Conservation (phyloP, 2,888 invertebrate species). For the Anodontia alba region DNA sequence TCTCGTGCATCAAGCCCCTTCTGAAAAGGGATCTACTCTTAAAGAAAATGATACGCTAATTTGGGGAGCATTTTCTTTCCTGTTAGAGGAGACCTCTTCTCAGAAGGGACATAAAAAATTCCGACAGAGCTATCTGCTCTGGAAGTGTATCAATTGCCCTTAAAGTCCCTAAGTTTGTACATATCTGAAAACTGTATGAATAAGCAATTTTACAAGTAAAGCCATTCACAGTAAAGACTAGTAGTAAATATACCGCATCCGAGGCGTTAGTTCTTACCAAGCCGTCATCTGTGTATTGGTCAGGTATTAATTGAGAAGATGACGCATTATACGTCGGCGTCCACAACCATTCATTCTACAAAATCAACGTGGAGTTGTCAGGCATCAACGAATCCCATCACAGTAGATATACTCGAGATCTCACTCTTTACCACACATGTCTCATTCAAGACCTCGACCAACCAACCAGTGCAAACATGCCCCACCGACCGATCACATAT, state of each 20-base stretch:
- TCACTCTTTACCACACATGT: neutral
- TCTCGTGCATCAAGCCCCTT: no score
- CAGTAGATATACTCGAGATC: neutral
- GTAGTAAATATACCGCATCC: slow-evolving; percentile 57
- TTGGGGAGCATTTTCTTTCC: no score
- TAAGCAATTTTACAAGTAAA: neutral
- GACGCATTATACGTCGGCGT: slow-evolving; percentile 78
- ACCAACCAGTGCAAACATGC: neutral
- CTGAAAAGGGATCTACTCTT: no score
- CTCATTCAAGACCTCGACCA: neutral
- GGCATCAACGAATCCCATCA: slow-evolving; percentile 35
- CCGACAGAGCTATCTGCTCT: no score
- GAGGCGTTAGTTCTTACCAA: slow-evolving; percentile 79
- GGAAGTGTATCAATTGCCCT: no score
- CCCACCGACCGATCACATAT: neutral
- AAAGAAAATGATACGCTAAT: no score
- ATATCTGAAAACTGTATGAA: no score
- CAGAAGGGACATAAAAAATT: no score
- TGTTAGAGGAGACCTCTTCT: no score
- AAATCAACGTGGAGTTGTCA: slow-evolving; percentile 70
- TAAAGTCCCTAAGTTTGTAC: no score
- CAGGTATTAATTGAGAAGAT: slow-evolving; percentile 80
- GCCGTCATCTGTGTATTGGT: slow-evolving; percentile 81
- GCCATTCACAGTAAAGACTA: neutral
- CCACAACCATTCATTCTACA: slow-evolving; percentile 82